Conservation (phyloP, 1,140 invertebrate species). For the Pantala flavescens region DNA sequence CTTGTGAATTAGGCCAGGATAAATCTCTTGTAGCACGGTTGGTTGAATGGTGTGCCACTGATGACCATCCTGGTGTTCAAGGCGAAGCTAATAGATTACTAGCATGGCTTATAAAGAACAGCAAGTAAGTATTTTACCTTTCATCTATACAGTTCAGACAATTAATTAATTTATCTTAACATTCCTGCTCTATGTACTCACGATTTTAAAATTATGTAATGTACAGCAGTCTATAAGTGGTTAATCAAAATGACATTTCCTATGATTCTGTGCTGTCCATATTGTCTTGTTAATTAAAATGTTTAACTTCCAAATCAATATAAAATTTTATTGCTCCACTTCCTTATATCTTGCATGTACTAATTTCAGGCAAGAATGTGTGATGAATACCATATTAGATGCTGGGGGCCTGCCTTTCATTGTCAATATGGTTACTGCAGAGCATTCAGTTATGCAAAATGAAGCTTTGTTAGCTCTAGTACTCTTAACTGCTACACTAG, state of each 20-base stretch:
- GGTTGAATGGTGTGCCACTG: slow-evolving; percentile 67
- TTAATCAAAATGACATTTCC: too few relatives aligned
- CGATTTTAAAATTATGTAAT: too few relatives aligned
- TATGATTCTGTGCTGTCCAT: too few relatives aligned
- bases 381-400: slow-evolving; percentile 49
- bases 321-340: too few relatives aligned
- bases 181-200: too few relatives aligned
- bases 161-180: slow-evolving; percentile 16
- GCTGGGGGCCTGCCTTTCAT: slow-evolving; percentile 59
- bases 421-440: slow-evolving; percentile 67
- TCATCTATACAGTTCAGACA: slow-evolving; percentile 12
- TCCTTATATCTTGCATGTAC: too few relatives aligned
- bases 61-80: slow-evolving; percentile 71
- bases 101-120: slow-evolving; percentile 71
- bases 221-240: too few relatives aligned
- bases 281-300: too few relatives aligned
- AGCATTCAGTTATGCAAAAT: slow-evolving; percentile 79
- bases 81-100: slow-evolving; percentile 73
- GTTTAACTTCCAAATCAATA: too few relatives aligned
- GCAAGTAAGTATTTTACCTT: slow-evolving; percentile 36
- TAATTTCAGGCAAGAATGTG: slow-evolving; percentile 38
- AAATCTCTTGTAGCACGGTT: slow-evolving; percentile 48
- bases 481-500: slow-evolving; percentile 40
- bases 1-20: slow-evolving; percentile 45
- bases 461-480: slow-evolving; percentile 65